Evolutionary conservation across 2,888 invertebrate species (phyloP), one percentile per base, ranked within the genome.

Genomic region (Deilephila elpenor): DNA sequence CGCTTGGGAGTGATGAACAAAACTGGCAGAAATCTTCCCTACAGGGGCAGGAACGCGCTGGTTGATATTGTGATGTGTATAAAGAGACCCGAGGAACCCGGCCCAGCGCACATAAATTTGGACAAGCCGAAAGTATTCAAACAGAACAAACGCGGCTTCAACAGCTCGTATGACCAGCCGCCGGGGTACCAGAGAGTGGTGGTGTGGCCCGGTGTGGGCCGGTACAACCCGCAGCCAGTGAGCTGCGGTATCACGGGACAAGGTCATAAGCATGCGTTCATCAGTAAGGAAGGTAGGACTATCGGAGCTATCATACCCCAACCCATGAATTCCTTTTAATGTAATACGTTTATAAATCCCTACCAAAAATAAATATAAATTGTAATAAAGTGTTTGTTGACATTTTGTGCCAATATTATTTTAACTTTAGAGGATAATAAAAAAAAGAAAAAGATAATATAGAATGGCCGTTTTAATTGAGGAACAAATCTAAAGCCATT

Each of bases 21-120:
- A 78, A 92, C 93, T 0, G 86, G 84, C 44, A 86, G 90, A 32
- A 82, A 79, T 67, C 70, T 78, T 6, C 89, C 91, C 5, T 93
- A 95, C 34, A 89, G 92, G 67, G 89, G 93, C 0, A 89, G 96
- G 17, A 89, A 86, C 72, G 91, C 95, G 78, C 80, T 96, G 60
- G 91, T 91, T 4, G 95, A 96, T 78, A 74, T 95, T 19, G 86
- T 93, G 1, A 89, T 95, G 86, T 95, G 95, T 78, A 86, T 91
- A 37, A 91, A 90, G 64, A 88, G 92, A 71, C 92, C 95, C 0
- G 80, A 87, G 0, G 93, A 94, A 0, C 96, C 96, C 0, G 95
- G 96, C 0, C 95, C 96, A 0, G 92, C 92, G 0, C 82, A 88
- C 73, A 95, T 95, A 76, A 83, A 88, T 32, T 74, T 88, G 5